A percentile compares a stretch with the other conserved stretches of the same genome.
Evolutionary conservation across 2,113 vertebrate species (phyloP).

Genomic region (Equus quagga): DNA sequence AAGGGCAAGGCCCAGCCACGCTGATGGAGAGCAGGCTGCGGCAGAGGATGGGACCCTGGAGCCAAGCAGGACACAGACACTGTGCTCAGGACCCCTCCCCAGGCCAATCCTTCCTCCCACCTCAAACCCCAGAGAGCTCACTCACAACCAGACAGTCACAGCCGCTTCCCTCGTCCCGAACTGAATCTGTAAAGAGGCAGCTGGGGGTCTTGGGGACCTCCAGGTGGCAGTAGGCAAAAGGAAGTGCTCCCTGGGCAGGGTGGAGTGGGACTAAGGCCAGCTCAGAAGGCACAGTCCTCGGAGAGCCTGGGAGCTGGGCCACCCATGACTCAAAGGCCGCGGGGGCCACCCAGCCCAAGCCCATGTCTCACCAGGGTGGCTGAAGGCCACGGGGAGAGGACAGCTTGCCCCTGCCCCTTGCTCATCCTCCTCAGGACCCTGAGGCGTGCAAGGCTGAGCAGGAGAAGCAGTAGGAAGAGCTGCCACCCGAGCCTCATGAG

Average conservation of each 20-base stretch:
- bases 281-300: neutral
- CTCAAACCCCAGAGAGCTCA: neutral
- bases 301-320: neutral
- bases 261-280: neutral
- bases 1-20: neutral
- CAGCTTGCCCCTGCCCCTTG: no score
- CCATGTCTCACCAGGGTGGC: neutral
- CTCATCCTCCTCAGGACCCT: neutral
- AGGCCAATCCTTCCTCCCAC: no score
- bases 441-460: accelerated
- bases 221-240: neutral
- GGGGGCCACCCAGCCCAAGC: neutral
- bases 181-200: neutral
- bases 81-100: neutral
- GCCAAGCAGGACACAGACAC: accelerated
- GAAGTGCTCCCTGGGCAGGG: neutral
- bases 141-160: neutral
- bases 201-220: neutral
- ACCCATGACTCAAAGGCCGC: neutral
- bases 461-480: neutral
- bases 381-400: neutral
- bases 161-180: neutral
- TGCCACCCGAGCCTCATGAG: neutral
- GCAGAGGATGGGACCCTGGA: neutral
- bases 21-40: neutral